Conservation (phyloP, 2,797 vertebrate genomes). For the Luscinia luscinia region DNA sequence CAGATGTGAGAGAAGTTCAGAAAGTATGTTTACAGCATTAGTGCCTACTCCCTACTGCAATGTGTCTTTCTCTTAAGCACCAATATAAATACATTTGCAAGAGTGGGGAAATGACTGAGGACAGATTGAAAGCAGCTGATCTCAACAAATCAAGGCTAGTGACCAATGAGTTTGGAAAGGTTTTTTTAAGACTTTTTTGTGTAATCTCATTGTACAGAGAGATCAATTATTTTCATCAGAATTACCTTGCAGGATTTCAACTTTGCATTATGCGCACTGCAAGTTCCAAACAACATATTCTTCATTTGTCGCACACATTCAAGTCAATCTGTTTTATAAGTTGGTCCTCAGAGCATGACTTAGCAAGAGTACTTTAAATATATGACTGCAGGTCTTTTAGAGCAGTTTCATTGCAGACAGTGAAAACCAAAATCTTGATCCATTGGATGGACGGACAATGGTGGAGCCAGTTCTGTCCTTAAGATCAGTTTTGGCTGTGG, state of each 20-base stretch:
- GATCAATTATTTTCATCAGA: neutral
- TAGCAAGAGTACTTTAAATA: neutral
- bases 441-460: neutral
- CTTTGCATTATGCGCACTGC: neutral
- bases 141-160: neutral
- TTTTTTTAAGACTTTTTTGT: neutral
- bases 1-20: neutral
- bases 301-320: neutral
- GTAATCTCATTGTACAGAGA: neutral
- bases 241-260: neutral
- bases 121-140: neutral
- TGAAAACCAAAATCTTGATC: neutral
- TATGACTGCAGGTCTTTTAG: neutral
- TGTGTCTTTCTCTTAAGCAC: neutral
- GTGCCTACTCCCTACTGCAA: neutral
- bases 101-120: neutral
- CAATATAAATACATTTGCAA: neutral
- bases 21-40: neutral
- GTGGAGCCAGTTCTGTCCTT: neutral
- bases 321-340: neutral
- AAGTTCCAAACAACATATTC: neutral
- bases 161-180: neutral
- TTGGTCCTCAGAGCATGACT: neutral
- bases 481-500: neutral
- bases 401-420: neutral